Percentiles rank a stretch among this genome's conserved stretches.
These are phyloP conservation scores for Ptilodon capucinus DNA, from an alignment of 2,888 invertebrate species.

Conservation along the genomic window DNA sequence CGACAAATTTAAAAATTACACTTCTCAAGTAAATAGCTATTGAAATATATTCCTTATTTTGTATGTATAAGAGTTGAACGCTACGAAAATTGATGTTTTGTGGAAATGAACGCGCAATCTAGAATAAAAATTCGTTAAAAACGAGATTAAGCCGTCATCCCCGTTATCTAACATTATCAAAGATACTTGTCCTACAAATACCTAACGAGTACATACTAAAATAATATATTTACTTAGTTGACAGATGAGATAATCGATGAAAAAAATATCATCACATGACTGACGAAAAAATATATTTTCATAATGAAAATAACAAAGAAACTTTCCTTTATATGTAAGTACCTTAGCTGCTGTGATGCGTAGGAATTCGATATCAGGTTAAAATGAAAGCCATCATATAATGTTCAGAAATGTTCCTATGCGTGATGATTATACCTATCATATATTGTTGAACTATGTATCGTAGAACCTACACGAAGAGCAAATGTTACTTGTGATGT, in stretches of 20 bases:
- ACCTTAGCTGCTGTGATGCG: not conserved
- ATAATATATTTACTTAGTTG: conserved; percentile 67
- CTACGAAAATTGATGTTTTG: conserved; percentile 13
- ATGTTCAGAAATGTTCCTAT: too few species aligned
- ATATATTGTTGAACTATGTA: too few species aligned
- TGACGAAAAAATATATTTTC: conserved; percentile 28
- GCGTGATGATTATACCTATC: too few species aligned
- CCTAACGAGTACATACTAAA: conserved; percentile 55
- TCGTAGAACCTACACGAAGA: too few species aligned
- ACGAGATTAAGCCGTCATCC: conserved; percentile 80
- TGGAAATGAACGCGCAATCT: conserved; percentile 53
- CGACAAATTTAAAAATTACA: conserved; percentile 55
- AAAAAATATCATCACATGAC: conserved; percentile 59
- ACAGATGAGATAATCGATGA: conserved; percentile 61
- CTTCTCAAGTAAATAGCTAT: conserved; percentile 28
- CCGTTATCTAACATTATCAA: conserved; percentile 72
- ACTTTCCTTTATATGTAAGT: not conserved
- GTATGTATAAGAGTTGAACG: conserved; percentile 29
- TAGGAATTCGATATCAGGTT: too few species aligned
- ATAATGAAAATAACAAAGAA: not conserved
- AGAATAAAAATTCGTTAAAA: conserved; percentile 76
- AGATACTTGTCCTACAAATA: conserved; percentile 62
- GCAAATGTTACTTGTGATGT: too few species aligned
- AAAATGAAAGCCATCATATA: too few species aligned
- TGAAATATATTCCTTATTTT: conserved; percentile 48